Percentiles rank a stretch among this genome's conserved stretches.
phyloP scores from a whole-genome alignment of 1,140 invertebrate species.

The Frieseomelitta varia region DNA sequence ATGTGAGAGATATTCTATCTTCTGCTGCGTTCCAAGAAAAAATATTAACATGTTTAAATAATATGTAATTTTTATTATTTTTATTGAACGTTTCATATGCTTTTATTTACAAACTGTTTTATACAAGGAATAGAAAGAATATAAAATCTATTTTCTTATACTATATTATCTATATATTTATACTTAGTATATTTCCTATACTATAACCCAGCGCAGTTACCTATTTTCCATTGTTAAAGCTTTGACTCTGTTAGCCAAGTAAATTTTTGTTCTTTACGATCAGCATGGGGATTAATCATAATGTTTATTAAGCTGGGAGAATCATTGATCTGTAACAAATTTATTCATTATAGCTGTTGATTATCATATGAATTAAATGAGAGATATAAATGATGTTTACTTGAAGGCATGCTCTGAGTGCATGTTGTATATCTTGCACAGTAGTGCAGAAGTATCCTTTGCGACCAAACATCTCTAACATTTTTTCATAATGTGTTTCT shows the following conservation, averaged over 20 bases:
- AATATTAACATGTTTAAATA: slow-evolving; percentile 2
- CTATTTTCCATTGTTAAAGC: slow-evolving; percentile 82
- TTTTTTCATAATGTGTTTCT: slow-evolving; percentile 93
- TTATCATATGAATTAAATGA: slow-evolving; percentile 13
- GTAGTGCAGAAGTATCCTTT: slow-evolving; percentile 91
- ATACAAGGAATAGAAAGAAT: neutral
- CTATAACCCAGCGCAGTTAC: neutral
- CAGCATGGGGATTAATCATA: slow-evolving; percentile 92
- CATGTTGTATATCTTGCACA: slow-evolving; percentile 87
- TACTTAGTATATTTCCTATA: too few species aligned
- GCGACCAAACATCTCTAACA: slow-evolving; percentile 93
- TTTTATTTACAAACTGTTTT: neutral
- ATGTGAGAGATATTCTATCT: neutral
- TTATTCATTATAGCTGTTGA: neutral
- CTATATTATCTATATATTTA: too few species aligned
- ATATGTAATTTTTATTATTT: neutral
- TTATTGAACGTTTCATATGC: neutral
- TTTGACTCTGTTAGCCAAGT: slow-evolving; percentile 96
- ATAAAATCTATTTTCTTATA: neutral
- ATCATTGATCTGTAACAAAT: slow-evolving; percentile 82
- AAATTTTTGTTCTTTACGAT: slow-evolving; percentile 94
- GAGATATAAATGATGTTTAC: slow-evolving; percentile 71
- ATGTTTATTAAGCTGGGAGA: slow-evolving; percentile 95
- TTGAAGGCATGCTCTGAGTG: slow-evolving; percentile 86
- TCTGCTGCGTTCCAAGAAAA: slow-evolving; percentile 11